Base-by-base conservation (phyloP, 2,113 vertebrate species). In the Aythya baeri region DNA sequence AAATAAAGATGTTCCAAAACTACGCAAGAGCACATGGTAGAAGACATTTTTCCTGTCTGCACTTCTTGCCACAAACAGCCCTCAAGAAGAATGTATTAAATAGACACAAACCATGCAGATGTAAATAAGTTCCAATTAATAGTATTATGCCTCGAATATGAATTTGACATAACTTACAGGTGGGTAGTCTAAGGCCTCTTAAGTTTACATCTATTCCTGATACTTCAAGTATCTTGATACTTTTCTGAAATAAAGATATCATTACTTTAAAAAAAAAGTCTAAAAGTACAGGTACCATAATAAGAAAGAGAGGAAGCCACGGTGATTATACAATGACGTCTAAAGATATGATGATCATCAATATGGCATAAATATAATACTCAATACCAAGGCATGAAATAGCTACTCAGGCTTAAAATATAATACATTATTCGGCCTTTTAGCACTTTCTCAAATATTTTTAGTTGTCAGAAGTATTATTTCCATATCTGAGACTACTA, bases 401-500 rank as follows among this genome's bases (percentile, higher is more conserved):
- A 91, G 22, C 41, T 89, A 72, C 36, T 16, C 38, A 32, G 26
- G 26, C 77, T 92, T 75, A 55, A 85, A 84, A 70, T 71, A 70
- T 44, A 74, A 31, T 25, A 46, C 58, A 52, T 62, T 23, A 46
- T 67, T 89, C 61, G 50, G 52, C 77, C 76, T 94, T 83, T 86
- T 71, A 31, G 31, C 58, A 32, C 65, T 82, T 88, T 85, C 68
- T 92, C 46, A 78, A 92, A 93, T 31, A 81, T 46, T 83, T 86
- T 76, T 36, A 49, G 73, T 88, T 88, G 83, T 94, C 89, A 91
- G 76, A 95, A 88, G 63, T 85, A 80, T 97, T 71, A 94, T 96
- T 97, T 97, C 93, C 89, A 77, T 92, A 96, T 95, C 91, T 96
- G 70, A 96, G 86, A 74, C 86, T 89, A 63, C 38, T 31, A 91